Evolutionary conservation across 2,888 invertebrate species (phyloP), one percentile per base, ranked within the genome.

Genomic region (Oeneis ivallda): DNA sequence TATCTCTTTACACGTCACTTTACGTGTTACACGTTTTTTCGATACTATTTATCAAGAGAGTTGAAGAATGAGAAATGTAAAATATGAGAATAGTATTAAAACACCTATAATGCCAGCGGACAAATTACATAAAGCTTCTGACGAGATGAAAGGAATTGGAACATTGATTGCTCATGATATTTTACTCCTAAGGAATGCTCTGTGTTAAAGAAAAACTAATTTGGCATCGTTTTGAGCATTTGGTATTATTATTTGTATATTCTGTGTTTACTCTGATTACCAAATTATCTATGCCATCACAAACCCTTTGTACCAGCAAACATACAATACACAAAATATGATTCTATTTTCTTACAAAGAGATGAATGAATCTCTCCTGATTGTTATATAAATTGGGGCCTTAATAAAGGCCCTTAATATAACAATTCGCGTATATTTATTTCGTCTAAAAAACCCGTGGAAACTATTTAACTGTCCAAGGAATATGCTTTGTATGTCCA

Each of bases 251-350:
- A 13, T 41, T 19, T 13, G 56, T 13, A 41, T 17, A 19, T 37
- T 39, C 19, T 56, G 15, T 56, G 56, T 56, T 19, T 39, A 8
- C 13, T 26, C n/a, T 41, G 39, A 56, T 56, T 56, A 41, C 41
- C 19, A 56, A 39, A 39, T 50, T 26, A 50, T 1, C 9, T 54
- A 54, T 39, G 41, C 17, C 41, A 37, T 17, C 53, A 53, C 37
- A 37, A 37, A n/a, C 37, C n/a, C 37, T 19, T 39, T 17, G 15
- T 19, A 56, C 7, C 11, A 19, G 39, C 19, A 56, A 39, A 37
- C 26, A 15, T 53, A 34, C 52, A 47, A 17, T 47, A 52, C 52
- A 52, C 13, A 13, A 53, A 53, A 17, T 17, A n/a, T 19, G 11
- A 19, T 41, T 19, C 13, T 13, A 41, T 56, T 19, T 19, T 56